Evolutionary conservation across 2,113 vertebrate species (phyloP).

Genomic region (Perca schrenkii): DNA sequence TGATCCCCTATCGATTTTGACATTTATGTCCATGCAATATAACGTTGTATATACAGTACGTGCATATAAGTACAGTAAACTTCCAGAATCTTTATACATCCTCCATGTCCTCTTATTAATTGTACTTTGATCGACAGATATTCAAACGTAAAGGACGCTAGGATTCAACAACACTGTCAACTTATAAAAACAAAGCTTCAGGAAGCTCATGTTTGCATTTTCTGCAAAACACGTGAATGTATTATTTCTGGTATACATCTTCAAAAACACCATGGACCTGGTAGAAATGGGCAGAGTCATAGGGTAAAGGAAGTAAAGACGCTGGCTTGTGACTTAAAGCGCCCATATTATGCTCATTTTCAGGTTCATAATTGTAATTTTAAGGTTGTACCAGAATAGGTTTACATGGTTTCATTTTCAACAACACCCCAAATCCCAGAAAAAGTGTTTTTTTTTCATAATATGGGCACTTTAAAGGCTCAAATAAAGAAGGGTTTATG

Average conservation of each 20-base stretch:
- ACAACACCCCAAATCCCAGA: too few species aligned
- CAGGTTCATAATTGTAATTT: too few species aligned
- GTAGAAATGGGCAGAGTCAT: not conserved
- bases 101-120: not conserved
- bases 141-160: not conserved
- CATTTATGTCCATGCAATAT: not conserved
- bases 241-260: not conserved
- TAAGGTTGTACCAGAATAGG: too few species aligned
- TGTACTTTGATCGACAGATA: not conserved
- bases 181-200: not conserved
- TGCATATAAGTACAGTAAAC: not conserved
- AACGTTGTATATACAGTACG: not conserved
- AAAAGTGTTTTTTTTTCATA: too few species aligned
- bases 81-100: not conserved
- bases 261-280: not conserved
- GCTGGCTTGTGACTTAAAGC: not conserved
- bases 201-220: not conserved
- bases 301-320: not conserved
- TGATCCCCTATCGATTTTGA: not conserved
- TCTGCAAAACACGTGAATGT: not conserved
- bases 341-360: too few species aligned
- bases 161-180: not conserved
- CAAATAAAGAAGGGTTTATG: not conserved
- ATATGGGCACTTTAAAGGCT: not conserved
- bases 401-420: too few species aligned